These are phyloP conservation scores for Phyto melanocephala DNA, from an alignment of 2,888 invertebrate genomes.

Conservation along the genomic window DNA sequence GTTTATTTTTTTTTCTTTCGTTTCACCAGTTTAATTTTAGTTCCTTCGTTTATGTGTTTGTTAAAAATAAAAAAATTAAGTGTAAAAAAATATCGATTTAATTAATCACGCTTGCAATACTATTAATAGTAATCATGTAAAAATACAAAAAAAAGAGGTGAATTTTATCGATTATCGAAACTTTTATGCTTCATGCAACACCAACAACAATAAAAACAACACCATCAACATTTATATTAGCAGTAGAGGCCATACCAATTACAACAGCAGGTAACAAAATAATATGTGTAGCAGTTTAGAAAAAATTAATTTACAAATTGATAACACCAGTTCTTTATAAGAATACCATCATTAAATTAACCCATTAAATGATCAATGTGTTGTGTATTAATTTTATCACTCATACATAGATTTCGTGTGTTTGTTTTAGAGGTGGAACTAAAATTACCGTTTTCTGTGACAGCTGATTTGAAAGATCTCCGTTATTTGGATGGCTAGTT, in stretches of 20 bases:
- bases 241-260: background rate
- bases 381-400: background rate
- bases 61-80: background rate
- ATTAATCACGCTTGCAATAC: background rate
- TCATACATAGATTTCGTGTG: too few relatives aligned
- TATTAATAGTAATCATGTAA: background rate
- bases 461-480: too few relatives aligned
- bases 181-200: constrained; percentile 12
- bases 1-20: background rate
- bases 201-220: background rate
- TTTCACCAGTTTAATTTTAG: background rate
- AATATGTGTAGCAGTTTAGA: too few relatives aligned
- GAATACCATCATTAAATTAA: constrained; percentile 30
- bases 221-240: background rate
- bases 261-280: constrained; percentile 28
- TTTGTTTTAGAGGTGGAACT: too few relatives aligned
- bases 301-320: constrained; percentile 9
- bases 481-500: too few relatives aligned
- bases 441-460: too few relatives aligned
- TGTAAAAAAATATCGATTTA: constrained; percentile 22
- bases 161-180: constrained; percentile 44
- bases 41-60: background rate
- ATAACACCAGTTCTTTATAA: constrained; percentile 27
- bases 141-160: background rate
- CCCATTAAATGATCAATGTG: constrained; percentile 23